Percentiles rank a stretch among this genome's conserved stretches.
phyloP scores from a whole-genome alignment of 2,888 invertebrate genomes.

The Polietes domitor region DNA sequence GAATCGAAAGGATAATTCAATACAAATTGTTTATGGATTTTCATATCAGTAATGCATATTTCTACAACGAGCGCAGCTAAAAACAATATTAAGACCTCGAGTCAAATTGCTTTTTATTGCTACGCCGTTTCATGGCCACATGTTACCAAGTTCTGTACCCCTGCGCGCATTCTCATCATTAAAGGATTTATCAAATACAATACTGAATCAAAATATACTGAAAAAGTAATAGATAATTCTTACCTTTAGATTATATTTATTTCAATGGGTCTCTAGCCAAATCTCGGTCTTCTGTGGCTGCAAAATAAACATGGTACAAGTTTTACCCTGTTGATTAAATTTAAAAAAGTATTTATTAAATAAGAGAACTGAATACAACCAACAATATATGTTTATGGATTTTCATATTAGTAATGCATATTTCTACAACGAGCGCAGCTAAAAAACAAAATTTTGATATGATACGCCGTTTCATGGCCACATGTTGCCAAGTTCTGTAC shows the following conservation, averaged over 20 bases:
- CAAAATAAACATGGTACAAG: no score
- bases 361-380: no score
- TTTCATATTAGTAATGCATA: conserved; percentile 75
- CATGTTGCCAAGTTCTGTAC: conserved; percentile 80
- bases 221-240: no score
- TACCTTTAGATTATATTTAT: no score
- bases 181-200: background rate
- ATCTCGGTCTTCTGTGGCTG: no score
- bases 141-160: conserved; percentile 80
- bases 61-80: conserved; percentile 72
- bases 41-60: conserved; percentile 75
- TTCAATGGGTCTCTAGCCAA: no score
- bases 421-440: conserved; percentile 72
- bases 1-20: no score
- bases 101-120: conserved; percentile 70
- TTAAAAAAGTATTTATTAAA: no score
- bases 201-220: no score
- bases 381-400: no score
- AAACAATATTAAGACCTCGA: conserved; percentile 73
- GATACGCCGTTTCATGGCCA: conserved; percentile 76
- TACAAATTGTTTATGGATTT: background rate
- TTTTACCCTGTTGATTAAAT: no score
- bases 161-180: conserved; percentile 80
- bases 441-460: conserved; percentile 55
- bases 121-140: conserved; percentile 78